phyloP scores from a whole-genome alignment of 2,797 vertebrate genomes.

The Danio aesculapii region DNA sequence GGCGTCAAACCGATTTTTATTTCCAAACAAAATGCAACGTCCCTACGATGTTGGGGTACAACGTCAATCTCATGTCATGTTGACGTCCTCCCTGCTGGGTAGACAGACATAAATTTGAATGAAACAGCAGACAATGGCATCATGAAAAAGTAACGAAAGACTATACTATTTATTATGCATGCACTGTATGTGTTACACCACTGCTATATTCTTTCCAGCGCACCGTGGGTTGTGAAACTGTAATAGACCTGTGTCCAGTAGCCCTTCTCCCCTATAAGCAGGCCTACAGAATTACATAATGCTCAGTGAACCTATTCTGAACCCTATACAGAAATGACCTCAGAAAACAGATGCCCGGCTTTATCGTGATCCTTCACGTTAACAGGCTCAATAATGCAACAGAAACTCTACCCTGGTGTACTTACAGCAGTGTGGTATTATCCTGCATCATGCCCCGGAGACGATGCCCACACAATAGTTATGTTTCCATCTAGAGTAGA shows the following conservation, averaged over 20 bases:
- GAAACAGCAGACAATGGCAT: neutral
- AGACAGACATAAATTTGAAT: neutral
- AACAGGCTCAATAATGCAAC: constrained; percentile 38
- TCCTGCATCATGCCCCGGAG: neutral
- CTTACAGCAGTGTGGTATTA: constrained; percentile 36
- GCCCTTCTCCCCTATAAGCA: constrained; percentile 15
- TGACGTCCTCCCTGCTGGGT: too few species aligned
- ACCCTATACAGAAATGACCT: constrained; percentile 45
- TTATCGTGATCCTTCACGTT: constrained; percentile 43
- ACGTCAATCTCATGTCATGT: too few species aligned
- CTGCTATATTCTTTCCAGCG: neutral
- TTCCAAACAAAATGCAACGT: too few species aligned
- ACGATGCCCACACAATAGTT: neutral
- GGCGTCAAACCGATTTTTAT: too few species aligned
- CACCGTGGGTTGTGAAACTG: constrained; percentile 31
- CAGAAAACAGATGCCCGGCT: constrained; percentile 50
- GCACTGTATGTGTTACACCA: neutral
- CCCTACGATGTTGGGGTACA: too few species aligned
- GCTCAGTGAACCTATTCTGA: constrained; percentile 44
- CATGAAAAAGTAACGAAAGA: constrained; percentile 15
- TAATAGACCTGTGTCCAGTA: constrained; percentile 33
- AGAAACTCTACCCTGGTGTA: constrained; percentile 43
- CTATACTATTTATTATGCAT: constrained; percentile 16
- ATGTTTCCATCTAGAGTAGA: too few species aligned
- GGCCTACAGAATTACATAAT: constrained; percentile 41